phyloP scores from a whole-genome alignment of 2,113 vertebrate genomes.

The Clarias batrachus region DNA sequence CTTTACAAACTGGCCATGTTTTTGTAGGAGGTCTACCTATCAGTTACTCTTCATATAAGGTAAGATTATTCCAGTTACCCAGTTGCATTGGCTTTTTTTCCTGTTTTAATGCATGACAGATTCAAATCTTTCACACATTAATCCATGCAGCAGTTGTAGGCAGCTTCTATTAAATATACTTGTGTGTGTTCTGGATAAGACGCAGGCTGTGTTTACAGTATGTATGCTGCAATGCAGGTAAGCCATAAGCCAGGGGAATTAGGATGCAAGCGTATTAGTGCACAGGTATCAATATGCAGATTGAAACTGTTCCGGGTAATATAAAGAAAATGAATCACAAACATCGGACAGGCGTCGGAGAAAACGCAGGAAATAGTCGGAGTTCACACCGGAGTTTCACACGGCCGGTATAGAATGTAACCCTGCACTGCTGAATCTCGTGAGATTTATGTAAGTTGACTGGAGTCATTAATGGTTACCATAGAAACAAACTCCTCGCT shows the following conservation, averaged over 20 bases:
- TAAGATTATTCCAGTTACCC: constrained; percentile 53
- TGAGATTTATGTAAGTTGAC: constrained; percentile 35
- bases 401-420: constrained; percentile 9
- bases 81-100: not conserved
- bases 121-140: not conserved
- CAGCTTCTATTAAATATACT: not conserved
- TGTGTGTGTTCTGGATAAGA: not conserved
- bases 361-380: not conserved
- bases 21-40: constrained; percentile 78
- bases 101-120: not conserved
- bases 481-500: constrained; percentile 24
- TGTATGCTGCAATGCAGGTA: not conserved
- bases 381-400: constrained; percentile 4
- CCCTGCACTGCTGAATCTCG: constrained; percentile 12
- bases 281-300: not conserved
- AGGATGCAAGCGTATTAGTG: not conserved
- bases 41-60: constrained; percentile 65
- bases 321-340: not conserved
- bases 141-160: not conserved
- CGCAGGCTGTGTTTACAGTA: not conserved
- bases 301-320: not conserved
- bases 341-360: not conserved
- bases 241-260: not conserved
- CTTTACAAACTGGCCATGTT: constrained; percentile 65
- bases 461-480: constrained; percentile 32